A percentile compares a stretch with the other conserved stretches of the same genome.
Conservation (phyloP, 2,797 vertebrate genomes). For the Anas flavirostris region DNA sequence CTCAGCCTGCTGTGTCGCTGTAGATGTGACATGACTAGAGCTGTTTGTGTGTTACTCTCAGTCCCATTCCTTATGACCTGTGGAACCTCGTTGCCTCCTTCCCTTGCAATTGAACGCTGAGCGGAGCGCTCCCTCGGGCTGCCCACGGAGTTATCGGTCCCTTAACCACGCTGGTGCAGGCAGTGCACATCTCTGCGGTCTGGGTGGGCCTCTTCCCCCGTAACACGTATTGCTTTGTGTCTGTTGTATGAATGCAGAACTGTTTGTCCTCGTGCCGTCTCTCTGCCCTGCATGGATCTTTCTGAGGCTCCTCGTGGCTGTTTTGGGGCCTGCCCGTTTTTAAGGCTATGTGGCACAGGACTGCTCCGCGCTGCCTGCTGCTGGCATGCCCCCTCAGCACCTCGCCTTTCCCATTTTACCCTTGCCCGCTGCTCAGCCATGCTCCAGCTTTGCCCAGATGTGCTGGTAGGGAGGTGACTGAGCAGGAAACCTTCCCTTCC, state of each 20-base stretch:
- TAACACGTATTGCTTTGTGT: not conserved
- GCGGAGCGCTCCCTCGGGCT: not conserved
- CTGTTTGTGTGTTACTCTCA: not conserved
- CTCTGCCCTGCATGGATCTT: not conserved
- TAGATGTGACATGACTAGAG: not conserved
- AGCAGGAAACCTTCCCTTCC: not conserved
- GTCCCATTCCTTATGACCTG: not conserved
- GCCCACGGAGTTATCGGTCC: rapidly evolving
- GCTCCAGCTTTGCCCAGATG: not conserved
- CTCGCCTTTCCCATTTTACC: not conserved
- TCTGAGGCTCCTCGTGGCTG: not conserved
- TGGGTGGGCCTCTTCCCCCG: not conserved
- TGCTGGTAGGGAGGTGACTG: not conserved
- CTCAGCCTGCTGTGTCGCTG: not conserved
- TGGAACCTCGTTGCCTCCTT: not conserved
- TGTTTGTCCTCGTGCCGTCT: slow-evolving; percentile 19
- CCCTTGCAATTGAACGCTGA: not conserved
- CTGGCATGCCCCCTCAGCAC: not conserved
- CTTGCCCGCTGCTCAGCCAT: rapidly evolving
- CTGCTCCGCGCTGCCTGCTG: not conserved
- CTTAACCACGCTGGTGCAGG: not conserved
- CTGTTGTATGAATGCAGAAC: not conserved
- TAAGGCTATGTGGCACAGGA: not conserved
- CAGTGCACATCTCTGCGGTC: not conserved
- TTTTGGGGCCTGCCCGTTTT: not conserved